A percentile compares a stretch with the other conserved stretches of the same genome.
These are phyloP conservation scores for Zaprionus ornatus DNA, from an alignment of 1,140 invertebrate genomes.

Conservation along the genomic window DNA sequence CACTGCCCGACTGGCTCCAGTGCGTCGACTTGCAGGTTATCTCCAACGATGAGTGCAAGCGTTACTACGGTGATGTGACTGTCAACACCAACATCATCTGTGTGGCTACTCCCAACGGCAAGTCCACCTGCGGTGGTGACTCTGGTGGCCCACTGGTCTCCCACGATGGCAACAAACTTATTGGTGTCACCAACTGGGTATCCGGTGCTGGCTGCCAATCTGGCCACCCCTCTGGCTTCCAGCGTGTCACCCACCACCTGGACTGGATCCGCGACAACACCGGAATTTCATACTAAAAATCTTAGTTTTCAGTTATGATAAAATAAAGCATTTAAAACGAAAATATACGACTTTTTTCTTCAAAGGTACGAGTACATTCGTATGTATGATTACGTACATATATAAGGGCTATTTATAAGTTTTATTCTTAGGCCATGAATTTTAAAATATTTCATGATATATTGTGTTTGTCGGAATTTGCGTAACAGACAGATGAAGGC, in stretches of 20 bases:
- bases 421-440: no score
- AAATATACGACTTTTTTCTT: neutral
- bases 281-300: slow-evolving; percentile 37
- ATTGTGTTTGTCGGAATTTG: no score
- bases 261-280: slow-evolving; percentile 84
- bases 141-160: slow-evolving; percentile 85
- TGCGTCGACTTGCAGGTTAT: slow-evolving; percentile 54
- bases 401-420: no score
- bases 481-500: no score
- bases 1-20: slow-evolving; percentile 56
- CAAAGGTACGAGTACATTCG: no score
- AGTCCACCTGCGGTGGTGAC: slow-evolving; percentile 84
- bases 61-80: slow-evolving; percentile 31
- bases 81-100: slow-evolving; percentile 62
- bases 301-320: no score
- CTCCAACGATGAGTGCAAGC: slow-evolving; percentile 8
- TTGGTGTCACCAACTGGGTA: slow-evolving; percentile 84
- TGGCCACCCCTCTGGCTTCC: slow-evolving; percentile 84
- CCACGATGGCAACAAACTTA: slow-evolving; percentile 73
- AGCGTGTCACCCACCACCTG: slow-evolving; percentile 84
- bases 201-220: slow-evolving; percentile 32
- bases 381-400: no score
- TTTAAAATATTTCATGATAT: no score
- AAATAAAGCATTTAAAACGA: neutral
- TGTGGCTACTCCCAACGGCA: slow-evolving; percentile 54